Evolutionary conservation across 2,113 vertebrate genomes (phyloP).

Genomic region (Neopipo cinnamomea): DNA sequence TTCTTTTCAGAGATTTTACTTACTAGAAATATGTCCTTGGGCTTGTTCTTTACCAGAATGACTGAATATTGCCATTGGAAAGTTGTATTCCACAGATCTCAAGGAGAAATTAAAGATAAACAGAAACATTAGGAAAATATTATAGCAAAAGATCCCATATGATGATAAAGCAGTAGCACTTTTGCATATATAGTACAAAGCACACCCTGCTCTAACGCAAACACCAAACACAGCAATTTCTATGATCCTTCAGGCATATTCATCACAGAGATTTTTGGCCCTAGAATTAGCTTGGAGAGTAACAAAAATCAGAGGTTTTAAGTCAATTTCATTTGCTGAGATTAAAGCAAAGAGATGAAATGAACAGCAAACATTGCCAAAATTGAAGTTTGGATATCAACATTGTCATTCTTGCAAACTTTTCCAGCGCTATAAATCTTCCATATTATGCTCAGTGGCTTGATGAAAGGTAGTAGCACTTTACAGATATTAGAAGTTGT

Average conservation of each 20-base stretch:
- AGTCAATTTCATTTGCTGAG: background rate
- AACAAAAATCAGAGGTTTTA: conserved; percentile 19
- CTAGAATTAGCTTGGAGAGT: background rate
- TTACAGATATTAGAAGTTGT: background rate
- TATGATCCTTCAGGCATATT: conserved; percentile 6
- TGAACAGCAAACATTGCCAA: background rate
- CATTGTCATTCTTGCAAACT: background rate
- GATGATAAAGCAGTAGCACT: conserved; percentile 25
- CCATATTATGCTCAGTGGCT: background rate
- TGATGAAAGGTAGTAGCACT: conserved; percentile 28
- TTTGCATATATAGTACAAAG: conserved; percentile 18
- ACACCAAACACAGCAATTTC: conserved; percentile 19
- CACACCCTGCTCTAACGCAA: background rate
- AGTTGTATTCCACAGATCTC: background rate
- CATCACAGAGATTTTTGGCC: background rate
- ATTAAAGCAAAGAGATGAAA: conserved; percentile 43
- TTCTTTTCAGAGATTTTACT: background rate
- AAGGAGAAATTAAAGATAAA: conserved; percentile 16
- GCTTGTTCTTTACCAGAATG: background rate
- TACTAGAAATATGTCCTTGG: background rate
- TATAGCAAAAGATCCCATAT: background rate
- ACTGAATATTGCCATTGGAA: background rate
- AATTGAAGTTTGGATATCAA: conserved; percentile 17
- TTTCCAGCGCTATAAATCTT: conserved; percentile 31
- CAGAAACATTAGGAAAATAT: background rate